A percentile compares a stretch with the other conserved stretches of the same genome.
Conservation (phyloP, 2,888 invertebrate species). For the Zaprionus obscuricornis region DNA sequence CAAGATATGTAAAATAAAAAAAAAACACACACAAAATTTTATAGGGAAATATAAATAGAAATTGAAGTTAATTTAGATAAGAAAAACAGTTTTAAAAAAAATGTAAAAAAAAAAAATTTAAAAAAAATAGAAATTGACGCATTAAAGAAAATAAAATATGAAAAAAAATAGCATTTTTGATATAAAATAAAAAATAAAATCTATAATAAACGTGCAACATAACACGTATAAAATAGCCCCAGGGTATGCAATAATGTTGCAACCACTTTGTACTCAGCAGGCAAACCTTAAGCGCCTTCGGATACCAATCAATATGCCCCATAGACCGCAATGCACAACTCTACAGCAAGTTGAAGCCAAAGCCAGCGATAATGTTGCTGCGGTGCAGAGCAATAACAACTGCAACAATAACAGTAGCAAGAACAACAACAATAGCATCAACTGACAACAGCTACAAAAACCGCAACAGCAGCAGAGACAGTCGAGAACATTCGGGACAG, state of each 20-base stretch:
- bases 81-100: not conserved
- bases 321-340: slow-evolving; percentile 49
- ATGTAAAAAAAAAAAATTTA: not conserved
- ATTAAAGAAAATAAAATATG: too few species aligned
- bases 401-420: slow-evolving; percentile 21
- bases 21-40: slow-evolving; percentile 18
- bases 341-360: slow-evolving; percentile 59
- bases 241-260: too few species aligned
- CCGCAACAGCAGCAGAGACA: slow-evolving; percentile 19
- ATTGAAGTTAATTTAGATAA: slow-evolving; percentile 2
- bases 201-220: too few species aligned
- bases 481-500: slow-evolving; percentile 14
- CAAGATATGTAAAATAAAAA: slow-evolving; percentile 34
- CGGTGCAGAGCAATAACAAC: slow-evolving; percentile 63
- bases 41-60: slow-evolving; percentile 5
- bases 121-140: too few species aligned
- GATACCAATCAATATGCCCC: slow-evolving; percentile 63
- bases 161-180: not conserved
- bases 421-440: slow-evolving; percentile 6
- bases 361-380: slow-evolving; percentile 70
- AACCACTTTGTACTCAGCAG: slow-evolving; percentile 8
- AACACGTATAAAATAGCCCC: too few species aligned
- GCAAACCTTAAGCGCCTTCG: slow-evolving; percentile 33
- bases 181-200: not conserved
- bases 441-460: slow-evolving; percentile 13